Evolutionary conservation across 2,113 vertebrate genomes (phyloP), one percentile per base, ranked within the genome.

Genomic region (Mohoua ochrocephala): DNA sequence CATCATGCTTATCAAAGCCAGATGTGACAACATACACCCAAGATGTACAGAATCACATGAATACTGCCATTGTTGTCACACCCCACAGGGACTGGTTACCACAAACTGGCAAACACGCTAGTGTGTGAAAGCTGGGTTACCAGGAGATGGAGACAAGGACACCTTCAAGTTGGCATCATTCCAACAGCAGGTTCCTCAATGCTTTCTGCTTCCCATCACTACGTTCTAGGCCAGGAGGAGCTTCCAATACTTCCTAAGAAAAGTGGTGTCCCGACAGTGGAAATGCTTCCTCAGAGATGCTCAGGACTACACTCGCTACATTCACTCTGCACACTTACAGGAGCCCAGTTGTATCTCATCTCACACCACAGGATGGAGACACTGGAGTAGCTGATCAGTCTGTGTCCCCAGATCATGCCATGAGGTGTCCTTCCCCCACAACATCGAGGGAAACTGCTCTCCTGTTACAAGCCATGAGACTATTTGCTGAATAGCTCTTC

Each of bases 71-170:
- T 54, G 33, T 9, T 83, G 41, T 28, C 22, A 26, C 6, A 7
- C 4, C 21, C 10, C 30, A 64, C 31, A 54, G 8, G 5, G 23
- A 79, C 78, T 3, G 1, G 5, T 39, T 54, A 78, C 21, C 27
- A 81, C 1, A 1, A 16, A 65, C 1, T 37, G n/a, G 74, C 21
- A 73, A 56, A 41, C 37, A 44, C 4, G 20, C 4, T 2, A 4
- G 15, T 23, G 52, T 63, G 19, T 54, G 9, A 65, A 60, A 68
- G 24, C 18, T 37, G n/a, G 7, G 6, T 49, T 77, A 60, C 27
- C 26, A 73, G n/a, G n/a, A 91, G 41, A 39, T n/a, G 24, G 23
- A 82, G 42, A n/a, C 44, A 57, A 74, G 22, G 27, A 31, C 21
- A 49, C 4, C 5, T 28, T 42, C 1, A 10, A 37, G 37, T 10